phyloP scores from a whole-genome alignment of 1,140 invertebrate species.

The Asbolus verrucosus region DNA sequence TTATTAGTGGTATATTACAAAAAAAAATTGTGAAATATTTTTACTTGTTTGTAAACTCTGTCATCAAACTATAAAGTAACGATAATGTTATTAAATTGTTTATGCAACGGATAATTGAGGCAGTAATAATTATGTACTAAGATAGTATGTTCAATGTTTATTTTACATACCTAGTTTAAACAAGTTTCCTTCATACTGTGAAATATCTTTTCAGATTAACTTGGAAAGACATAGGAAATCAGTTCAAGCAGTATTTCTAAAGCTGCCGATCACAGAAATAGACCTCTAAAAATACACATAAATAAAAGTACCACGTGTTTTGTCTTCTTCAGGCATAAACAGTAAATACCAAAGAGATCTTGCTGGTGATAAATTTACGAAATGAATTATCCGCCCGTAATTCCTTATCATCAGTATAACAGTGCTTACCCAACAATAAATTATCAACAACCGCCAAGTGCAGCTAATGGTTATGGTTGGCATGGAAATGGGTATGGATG shows the following conservation, averaged over 20 bases:
- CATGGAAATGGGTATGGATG: slow-evolving; percentile 63
- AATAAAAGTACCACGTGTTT: no score
- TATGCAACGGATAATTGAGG: not conserved
- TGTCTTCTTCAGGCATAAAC: no score
- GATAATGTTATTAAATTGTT: no score
- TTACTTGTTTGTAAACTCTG: no score
- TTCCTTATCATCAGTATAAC: slow-evolving; percentile 60
- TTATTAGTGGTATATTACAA: no score
- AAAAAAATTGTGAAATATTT: no score
- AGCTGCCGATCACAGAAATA: no score
- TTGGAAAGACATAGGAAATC: not conserved
- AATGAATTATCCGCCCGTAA: slow-evolving; percentile 36
- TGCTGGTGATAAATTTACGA: not conserved
- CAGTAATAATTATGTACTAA: slow-evolving; percentile 1
- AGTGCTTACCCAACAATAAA: slow-evolving; percentile 62
- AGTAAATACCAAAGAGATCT: slow-evolving; percentile 21
- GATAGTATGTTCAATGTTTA: not conserved
- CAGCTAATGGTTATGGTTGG: slow-evolving; percentile 63
- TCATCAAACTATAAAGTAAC: no score
- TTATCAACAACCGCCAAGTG: slow-evolving; percentile 61
- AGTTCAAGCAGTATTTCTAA: no score
- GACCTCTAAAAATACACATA: no score
- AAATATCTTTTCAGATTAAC: slow-evolving; percentile 3
- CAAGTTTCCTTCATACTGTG: no score
- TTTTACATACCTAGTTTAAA: no score